Evolutionary conservation across 2,113 vertebrate genomes (phyloP), one percentile per base, ranked within the genome.

Genomic region (Myxocyprinus asiaticus): DNA sequence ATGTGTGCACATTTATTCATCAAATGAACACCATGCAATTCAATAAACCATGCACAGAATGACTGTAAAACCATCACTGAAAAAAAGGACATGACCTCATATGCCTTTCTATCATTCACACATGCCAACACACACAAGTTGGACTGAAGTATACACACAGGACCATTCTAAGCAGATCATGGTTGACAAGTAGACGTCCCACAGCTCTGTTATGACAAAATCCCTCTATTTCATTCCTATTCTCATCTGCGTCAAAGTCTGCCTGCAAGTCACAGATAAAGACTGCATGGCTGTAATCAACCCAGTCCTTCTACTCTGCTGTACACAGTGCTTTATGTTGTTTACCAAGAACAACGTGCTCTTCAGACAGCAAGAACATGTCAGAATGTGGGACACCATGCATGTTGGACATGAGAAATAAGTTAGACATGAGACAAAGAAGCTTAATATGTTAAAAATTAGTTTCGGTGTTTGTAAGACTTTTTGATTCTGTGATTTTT

Each of bases 161-260:
- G 14, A 17, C 63, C 64, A 67, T 50, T 67, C 62, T 67, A 68
- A 75, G 79, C 63, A 67, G 64, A 68, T 81, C 72, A 81, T n/a
- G 47, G 67, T 33, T 74, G 79, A 81, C 63, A 66, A 56, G 14
- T 45, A 58, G 56, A 47, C 79, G 51, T 62, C 47, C 63, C 70
- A 66, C 70, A 62, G 45, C 64, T 67, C 51, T 67, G 73, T 50
- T 48, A 61, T 72, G 53, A 74, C 70, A 80, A 56, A 51, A 66
- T 72, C 62, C 69, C 17, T 71, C 44, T 48, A 72, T 63, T 59
- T 61, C 69, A 10, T 63, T 81, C 64, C 64, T 65, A 9, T 69
- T 68, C 65, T 61, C 55, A 76, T 63, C 73, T 74, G 78, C 53
- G 22, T 74, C 62, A 79, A 51, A 64, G 77, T 71, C 33, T 15